A percentile compares a stretch with the other conserved stretches of the same genome.
Conservation (phyloP, 1,140 invertebrate species). For the Neotoxoptera formosana region DNA sequence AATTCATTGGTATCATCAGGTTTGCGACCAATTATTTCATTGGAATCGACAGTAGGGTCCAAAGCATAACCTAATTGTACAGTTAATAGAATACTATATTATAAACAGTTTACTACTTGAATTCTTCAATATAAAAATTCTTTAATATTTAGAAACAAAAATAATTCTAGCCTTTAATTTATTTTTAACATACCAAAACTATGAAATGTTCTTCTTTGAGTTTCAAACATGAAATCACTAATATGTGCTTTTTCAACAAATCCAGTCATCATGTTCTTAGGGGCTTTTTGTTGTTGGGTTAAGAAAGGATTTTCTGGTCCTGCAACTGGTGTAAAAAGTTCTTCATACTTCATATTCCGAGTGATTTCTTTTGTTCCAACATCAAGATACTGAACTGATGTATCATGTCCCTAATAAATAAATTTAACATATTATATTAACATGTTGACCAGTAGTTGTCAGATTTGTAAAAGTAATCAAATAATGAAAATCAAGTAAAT, state of each 20-base stretch:
- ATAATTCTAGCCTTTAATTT: neutral
- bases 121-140: neutral
- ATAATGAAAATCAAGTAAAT: neutral
- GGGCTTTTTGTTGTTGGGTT: slow-evolving; percentile 85
- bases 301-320: slow-evolving; percentile 92
- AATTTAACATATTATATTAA: neutral
- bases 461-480: neutral
- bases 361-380: slow-evolving; percentile 80
- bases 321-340: slow-evolving; percentile 89
- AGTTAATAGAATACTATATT: neutral
- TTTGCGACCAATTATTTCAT: slow-evolving; percentile 66
- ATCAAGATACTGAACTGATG: slow-evolving; percentile 67
- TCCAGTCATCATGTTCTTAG: slow-evolving; percentile 92
- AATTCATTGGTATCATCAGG: slow-evolving; percentile 69
- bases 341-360: slow-evolving; percentile 95
- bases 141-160: neutral
- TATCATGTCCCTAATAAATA: slow-evolving; percentile 30
- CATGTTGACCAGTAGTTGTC: too few species aligned
- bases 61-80: slow-evolving; percentile 84
- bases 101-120: neutral
- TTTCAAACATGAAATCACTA: slow-evolving; percentile 98
- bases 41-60: slow-evolving; percentile 85
- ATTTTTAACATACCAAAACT: slow-evolving; percentile 76
- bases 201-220: slow-evolving; percentile 92
- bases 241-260: slow-evolving; percentile 95